Base-by-base conservation (phyloP, 2,888 invertebrate genomes). In the Achlya flavicornis region DNA sequence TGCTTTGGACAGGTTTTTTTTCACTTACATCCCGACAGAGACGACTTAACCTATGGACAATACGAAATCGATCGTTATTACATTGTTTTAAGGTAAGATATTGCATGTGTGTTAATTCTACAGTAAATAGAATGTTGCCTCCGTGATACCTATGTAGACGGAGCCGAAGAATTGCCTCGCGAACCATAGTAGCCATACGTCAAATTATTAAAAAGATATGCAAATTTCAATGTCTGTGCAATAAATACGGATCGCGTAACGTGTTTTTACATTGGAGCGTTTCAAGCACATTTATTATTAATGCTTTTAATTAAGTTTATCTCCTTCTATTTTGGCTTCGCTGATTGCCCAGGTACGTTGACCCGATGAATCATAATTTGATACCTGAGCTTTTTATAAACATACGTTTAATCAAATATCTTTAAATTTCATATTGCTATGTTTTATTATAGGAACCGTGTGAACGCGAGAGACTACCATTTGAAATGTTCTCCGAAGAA, bases 241-340 rank as follows among this genome's bases (percentile, higher is more conserved):
- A 84, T 85, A 85, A 81, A 78, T 76, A 84, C 80, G 78, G 73
- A 78, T 86, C 82, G 80, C 77, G 74, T 80, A 84, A 82, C 86
- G 82, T 80, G 85, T 88, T 87, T 83, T 78, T 70, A 76, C 83
- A 83, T 85, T 83, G 80, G 84, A 85, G 83, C 82, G 78, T 84
- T 84, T 79, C 80, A 73, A 84, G 80, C 85, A 84, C 83, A 84
- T 88, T 88, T 89, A 90, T 90, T 92, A 90, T 91, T 87, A 86
- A 87, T 88, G 88, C 84, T 86, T 90, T 91, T 91, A 90, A 91
- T 92, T 89, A 90, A 86, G 82, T 87, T 89, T 88, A 89, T 89
- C 87, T 88, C 85, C 79, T 84, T 86, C 86, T 90, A 91, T 91
- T 90, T 89, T 80, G 84, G 87, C 79, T 78, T 84, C 82, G 77